Evolutionary conservation across 1,140 invertebrate species (phyloP), one percentile per base, ranked within the genome.

Genomic region (Macrosteles quadrilineatus): DNA sequence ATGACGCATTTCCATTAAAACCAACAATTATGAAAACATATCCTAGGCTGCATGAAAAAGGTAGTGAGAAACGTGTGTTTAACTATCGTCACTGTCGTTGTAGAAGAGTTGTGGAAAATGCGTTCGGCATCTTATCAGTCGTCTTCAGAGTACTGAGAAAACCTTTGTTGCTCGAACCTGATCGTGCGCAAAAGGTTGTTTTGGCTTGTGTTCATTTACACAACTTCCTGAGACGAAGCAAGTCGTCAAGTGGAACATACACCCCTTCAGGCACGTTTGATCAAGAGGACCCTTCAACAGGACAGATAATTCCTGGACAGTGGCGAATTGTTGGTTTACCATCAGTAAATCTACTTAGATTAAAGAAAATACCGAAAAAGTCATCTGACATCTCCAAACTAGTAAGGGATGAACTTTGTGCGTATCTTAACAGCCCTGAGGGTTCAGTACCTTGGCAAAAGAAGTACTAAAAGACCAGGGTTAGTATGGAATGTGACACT

Each of bases 1-100:
- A 86, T 77, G 80, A 83, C 68, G 82, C 82, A 43, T 87, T 86
- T 76, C 74, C 82, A 30, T 57, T 84, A 50, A 71, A 69, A 59
- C 40, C 67, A 63, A 71, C 79, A 69, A 69, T 84, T 40, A 77
- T 83, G 78, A 82, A 83, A 74, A 82, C 83, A 65, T 84, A 76
- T 76, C 69, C 70, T 53, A 27, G 67, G 31, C 73, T 76, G 32
- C 71, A 77, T 50, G 67, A 76, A 59, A 69, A 63, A 66, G 71
- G 73, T 62, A 68, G 67, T 67, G 64, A 71, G 63, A 57, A 82
- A 76, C 25, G 66, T 75, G 74, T 69, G 21, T 71, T 64, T 45
- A 72, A 72, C 47, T 69, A 72, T 50, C 27, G 71, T 11, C 45
- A 68, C 17, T 68, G 23, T 12, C 47, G 66, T 3, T 31, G 40